phyloP scores from a whole-genome alignment of 2,113 vertebrate species.

The Tetrax tetrax region DNA sequence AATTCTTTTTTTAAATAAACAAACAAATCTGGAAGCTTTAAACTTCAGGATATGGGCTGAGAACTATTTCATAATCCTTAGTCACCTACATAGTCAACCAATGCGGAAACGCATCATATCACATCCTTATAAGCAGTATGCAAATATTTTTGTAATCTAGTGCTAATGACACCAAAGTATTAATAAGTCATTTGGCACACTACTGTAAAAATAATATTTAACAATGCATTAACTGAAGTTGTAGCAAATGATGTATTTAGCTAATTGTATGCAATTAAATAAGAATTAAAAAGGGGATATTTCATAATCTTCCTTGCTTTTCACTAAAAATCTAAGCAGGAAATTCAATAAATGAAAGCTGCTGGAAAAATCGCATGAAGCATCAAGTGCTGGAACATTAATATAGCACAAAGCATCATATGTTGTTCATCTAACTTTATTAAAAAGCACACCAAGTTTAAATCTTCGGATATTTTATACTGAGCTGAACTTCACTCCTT shows the following conservation, averaged over 20 bases:
- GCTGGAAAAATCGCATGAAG: neutral
- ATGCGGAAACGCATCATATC: neutral
- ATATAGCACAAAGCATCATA: slow-evolving; percentile 12
- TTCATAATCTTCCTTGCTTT: slow-evolving; percentile 64
- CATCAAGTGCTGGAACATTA: slow-evolving; percentile 2
- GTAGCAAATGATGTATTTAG: slow-evolving; percentile 62
- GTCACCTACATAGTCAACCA: slow-evolving; percentile 3
- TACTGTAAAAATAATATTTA: slow-evolving; percentile 62
- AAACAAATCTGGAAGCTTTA: neutral
- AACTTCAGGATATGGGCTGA: neutral
- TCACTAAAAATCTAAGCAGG: slow-evolving; percentile 45
- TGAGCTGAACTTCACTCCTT: neutral
- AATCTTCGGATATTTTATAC: neutral
- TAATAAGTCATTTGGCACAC: slow-evolving; percentile 40
- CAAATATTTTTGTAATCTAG: slow-evolving; percentile 49
- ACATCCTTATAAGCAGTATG: slow-evolving; percentile 25
- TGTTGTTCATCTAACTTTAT: slow-evolving; percentile 48
- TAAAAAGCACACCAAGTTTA: slow-evolving; percentile 10
- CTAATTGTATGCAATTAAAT: slow-evolving; percentile 64
- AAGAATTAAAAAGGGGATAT: slow-evolving; percentile 60
- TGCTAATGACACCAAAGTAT: slow-evolving; percentile 50
- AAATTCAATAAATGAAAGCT: slow-evolving; percentile 60
- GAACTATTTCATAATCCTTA: neutral
- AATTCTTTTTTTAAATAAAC: neutral
- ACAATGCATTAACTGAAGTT: slow-evolving; percentile 39